Conservation (phyloP, 2,888 invertebrate species). For the Cartodere bifasciata region DNA sequence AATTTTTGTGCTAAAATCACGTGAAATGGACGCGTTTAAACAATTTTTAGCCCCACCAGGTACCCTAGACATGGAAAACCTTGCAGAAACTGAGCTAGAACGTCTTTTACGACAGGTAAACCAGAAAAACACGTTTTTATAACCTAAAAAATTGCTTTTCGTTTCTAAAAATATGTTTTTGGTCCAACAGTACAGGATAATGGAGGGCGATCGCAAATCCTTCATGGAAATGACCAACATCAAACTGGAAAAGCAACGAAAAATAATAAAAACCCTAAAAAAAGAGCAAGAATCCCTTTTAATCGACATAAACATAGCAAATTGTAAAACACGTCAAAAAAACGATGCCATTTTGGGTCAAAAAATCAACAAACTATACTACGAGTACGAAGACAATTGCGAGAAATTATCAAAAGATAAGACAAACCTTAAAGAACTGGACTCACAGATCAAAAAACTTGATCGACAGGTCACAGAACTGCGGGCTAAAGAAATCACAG, state of each 20-base stretch:
- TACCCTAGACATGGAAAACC: constrained; percentile 57
- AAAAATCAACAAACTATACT: constrained; percentile 41
- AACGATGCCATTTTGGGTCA: constrained; percentile 41
- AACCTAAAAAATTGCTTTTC: too few species aligned
- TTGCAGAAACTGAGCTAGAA: constrained; percentile 65
- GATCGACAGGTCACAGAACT: constrained; percentile 10
- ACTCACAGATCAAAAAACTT: constrained; percentile 36
- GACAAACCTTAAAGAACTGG: constrained; percentile 35
- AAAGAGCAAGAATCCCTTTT: constrained; percentile 50
- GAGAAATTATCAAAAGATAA: constrained; percentile 28
- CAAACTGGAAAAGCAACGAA: constrained; percentile 49
- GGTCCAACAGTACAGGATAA: constrained; percentile 51
- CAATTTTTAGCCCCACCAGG: too few species aligned
- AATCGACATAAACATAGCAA: constrained; percentile 47
- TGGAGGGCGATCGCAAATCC: constrained; percentile 65
- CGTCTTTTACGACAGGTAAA: constrained; percentile 63
- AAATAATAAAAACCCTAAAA: constrained; percentile 46
- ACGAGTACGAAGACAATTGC: constrained; percentile 40
- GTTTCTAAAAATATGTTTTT: background rate
- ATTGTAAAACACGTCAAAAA: constrained; percentile 42
- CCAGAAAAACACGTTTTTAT: background rate
- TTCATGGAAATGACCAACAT: constrained; percentile 59
- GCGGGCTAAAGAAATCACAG: constrained; percentile 26
- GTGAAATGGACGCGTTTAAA: too few species aligned
- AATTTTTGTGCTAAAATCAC: too few species aligned